Percentiles rank a stretch among this genome's conserved stretches.
Evolutionary conservation across 2,113 vertebrate species (phyloP).

Genomic region (Galeopterus variegatus): DNA sequence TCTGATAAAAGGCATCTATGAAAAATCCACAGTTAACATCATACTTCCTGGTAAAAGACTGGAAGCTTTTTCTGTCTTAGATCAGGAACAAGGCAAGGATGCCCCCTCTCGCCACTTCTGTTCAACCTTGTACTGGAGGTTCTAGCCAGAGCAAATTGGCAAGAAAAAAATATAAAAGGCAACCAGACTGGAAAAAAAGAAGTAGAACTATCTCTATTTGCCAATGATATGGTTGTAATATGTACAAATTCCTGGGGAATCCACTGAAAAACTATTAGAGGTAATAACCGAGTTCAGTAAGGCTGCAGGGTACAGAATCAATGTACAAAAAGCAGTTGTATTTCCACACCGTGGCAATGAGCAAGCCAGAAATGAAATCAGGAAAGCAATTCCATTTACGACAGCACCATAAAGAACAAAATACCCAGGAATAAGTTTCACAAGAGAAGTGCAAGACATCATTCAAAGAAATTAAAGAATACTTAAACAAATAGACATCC

Average conservation of each 20-base stretch:
- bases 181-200: not conserved
- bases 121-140: not conserved
- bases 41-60: not conserved
- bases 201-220: not conserved
- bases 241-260: not conserved
- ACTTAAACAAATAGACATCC: not conserved
- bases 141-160: not conserved
- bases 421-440: not conserved
- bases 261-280: not conserved
- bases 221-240: not conserved
- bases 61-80: not conserved
- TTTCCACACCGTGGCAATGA: slow-evolving; percentile 20
- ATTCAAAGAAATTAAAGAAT: slow-evolving; percentile 36
- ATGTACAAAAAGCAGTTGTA: not conserved
- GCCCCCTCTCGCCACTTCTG: not conserved
- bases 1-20: not conserved
- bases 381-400: slow-evolving; percentile 36
- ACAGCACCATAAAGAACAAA: slow-evolving; percentile 25
- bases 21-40: not conserved
- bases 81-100: not conserved
- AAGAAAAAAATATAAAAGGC: slow-evolving; percentile 13
- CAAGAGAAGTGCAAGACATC: not conserved
- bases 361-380: not conserved
- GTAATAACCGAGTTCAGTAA: not conserved
- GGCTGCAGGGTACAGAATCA: not conserved